These are phyloP conservation scores for Diaperis boleti DNA, from an alignment of 2,888 invertebrate species.

Conservation along the genomic window DNA sequence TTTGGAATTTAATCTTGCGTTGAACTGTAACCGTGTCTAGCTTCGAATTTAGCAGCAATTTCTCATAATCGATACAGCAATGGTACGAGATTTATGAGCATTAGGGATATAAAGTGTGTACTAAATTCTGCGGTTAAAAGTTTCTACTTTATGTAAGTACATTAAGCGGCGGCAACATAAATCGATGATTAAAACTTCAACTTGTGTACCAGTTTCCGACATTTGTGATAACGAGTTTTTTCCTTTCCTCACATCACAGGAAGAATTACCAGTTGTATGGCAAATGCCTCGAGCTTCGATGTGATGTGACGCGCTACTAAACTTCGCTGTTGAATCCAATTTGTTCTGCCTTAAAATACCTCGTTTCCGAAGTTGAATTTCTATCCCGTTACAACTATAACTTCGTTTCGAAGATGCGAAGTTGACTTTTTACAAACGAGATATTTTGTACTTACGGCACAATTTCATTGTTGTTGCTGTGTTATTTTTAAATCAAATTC, in stretches of 20 bases:
- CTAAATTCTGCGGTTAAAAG: slow-evolving; percentile 30
- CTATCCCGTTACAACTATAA: slow-evolving; percentile 34
- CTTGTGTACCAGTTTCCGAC: neutral
- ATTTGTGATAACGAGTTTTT: slow-evolving; percentile 3
- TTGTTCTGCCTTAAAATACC: slow-evolving; percentile 38
- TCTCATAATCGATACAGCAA: slow-evolving; percentile 30
- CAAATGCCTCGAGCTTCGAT: slow-evolving; percentile 26
- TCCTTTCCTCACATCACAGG: slow-evolving; percentile 18
- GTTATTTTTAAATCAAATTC: neutral
- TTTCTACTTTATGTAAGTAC: slow-evolving; percentile 14
- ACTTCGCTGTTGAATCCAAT: slow-evolving; percentile 38
- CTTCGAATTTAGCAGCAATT: slow-evolving; percentile 9
- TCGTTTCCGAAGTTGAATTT: slow-evolving; percentile 36
- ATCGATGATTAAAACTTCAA: slow-evolving; percentile 21
- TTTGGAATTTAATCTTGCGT: neutral
- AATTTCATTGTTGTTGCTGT: slow-evolving; percentile 9
- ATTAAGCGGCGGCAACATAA: slow-evolving; percentile 10
- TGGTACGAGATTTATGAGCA: slow-evolving; percentile 20
- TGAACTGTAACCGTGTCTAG: neutral
- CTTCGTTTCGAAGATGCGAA: slow-evolving; percentile 27
- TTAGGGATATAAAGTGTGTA: slow-evolving; percentile 11
- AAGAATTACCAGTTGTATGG: slow-evolving; percentile 31
- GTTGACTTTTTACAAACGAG: slow-evolving; percentile 13
- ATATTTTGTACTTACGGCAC: slow-evolving; percentile 26
- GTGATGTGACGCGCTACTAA: slow-evolving; percentile 32